Conservation (phyloP, 2,797 vertebrate species). For the Pristis pectinata region DNA sequence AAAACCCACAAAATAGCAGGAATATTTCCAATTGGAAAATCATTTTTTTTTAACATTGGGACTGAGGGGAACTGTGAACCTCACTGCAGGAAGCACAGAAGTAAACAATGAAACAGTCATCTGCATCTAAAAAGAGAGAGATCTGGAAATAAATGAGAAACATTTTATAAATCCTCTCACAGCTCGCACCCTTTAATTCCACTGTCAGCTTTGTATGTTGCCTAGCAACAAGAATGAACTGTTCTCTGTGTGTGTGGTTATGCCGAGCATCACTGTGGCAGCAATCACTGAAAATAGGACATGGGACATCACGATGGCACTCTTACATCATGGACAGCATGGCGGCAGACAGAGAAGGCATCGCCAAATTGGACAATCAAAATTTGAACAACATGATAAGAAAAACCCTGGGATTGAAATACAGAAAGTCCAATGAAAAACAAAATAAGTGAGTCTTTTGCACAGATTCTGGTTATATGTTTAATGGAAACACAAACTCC, state of each 20-base stretch:
- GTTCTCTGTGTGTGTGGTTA: background rate
- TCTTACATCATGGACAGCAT: background rate
- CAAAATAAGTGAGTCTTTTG: background rate
- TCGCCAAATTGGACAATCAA: background rate
- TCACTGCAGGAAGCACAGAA: background rate
- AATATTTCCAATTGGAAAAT: background rate
- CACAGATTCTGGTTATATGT: slow-evolving; percentile 23
- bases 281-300: background rate
- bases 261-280: background rate
- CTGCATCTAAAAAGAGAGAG: background rate
- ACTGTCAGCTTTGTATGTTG: background rate
- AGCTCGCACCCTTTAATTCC: background rate
- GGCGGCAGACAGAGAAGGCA: background rate
- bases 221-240: background rate
- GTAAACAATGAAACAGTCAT: background rate
- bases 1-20: background rate
- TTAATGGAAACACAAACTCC: background rate
- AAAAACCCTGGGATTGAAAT: background rate
- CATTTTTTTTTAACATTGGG: background rate
- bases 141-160: background rate
- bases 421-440: background rate
- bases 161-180: slow-evolving; percentile 1
- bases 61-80: background rate
- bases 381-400: background rate
- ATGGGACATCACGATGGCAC: background rate